A percentile compares a stretch with the other conserved stretches of the same genome.
phyloP scores from a whole-genome alignment of 2,797 vertebrate genomes.

The Gila robusta region DNA sequence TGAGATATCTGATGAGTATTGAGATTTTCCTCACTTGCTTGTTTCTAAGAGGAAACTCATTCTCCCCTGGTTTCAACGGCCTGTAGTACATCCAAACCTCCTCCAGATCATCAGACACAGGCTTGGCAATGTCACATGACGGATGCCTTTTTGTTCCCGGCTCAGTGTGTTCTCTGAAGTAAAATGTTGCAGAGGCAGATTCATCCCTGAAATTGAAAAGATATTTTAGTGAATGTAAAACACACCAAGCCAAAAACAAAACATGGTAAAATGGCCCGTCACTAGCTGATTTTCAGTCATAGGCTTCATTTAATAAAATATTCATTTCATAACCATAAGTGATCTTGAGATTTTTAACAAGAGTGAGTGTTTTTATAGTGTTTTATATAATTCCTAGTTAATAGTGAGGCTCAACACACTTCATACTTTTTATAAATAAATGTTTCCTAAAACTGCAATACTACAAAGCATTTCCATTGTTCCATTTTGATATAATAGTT shows the following conservation, averaged over 20 bases:
- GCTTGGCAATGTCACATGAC: conserved; percentile 24
- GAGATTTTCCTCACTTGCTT: conserved; percentile 81
- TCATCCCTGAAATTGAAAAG: conserved; percentile 80
- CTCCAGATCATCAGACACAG: conserved; percentile 67
- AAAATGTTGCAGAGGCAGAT: conserved; percentile 91
- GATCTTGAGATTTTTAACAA: not conserved
- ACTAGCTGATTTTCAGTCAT: not conserved
- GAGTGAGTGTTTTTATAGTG: too few relatives aligned
- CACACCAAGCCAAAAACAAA: conserved; percentile 7
- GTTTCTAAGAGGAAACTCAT: conserved; percentile 82
- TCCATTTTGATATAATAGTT: not conserved
- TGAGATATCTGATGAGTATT: not conserved
- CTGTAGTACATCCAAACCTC: conserved; percentile 91
- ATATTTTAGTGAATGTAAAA: not conserved
- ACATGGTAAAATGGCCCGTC: not conserved
- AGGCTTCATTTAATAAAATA: not conserved
- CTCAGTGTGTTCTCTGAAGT: conserved; percentile 75
- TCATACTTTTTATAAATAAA: not conserved
- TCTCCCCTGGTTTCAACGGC: conserved; percentile 76
- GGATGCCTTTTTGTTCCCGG: conserved; percentile 64
- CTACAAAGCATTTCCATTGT: not conserved
- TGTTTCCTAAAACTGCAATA: not conserved
- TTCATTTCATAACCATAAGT: not conserved
- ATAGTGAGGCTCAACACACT: not conserved
- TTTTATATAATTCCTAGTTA: not conserved